Conservation (phyloP, 2,113 vertebrate species). For the Eurypyga helias region DNA sequence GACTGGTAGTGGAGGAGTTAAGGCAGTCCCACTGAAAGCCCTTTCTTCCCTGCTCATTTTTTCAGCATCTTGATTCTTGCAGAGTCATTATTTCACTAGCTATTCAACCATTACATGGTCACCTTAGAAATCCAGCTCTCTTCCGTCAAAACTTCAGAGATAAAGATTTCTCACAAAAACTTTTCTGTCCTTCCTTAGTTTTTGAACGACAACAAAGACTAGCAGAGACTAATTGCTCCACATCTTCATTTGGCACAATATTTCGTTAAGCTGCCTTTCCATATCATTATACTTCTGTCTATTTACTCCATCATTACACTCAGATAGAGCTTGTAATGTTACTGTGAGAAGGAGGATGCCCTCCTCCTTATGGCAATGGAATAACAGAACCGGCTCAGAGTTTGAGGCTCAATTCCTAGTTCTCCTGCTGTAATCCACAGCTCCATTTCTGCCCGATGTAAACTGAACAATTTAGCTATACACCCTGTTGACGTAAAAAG, state of each 20-base stretch:
- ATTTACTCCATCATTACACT: neutral
- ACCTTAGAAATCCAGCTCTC: neutral
- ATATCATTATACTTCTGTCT: neutral
- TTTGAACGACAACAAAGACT: neutral
- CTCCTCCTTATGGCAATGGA: neutral
- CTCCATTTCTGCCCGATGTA: neutral
- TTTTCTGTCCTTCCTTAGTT: neutral
- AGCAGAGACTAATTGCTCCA: neutral
- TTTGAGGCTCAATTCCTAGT: neutral
- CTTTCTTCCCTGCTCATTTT: neutral
- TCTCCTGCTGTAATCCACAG: neutral
- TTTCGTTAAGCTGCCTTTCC: neutral
- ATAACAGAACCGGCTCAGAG: conserved; percentile 2
- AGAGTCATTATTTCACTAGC: conserved; percentile 54
- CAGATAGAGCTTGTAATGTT: neutral
- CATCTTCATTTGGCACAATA: neutral
- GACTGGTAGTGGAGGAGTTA: neutral
- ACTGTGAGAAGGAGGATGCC: neutral
- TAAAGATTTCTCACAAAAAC: neutral
- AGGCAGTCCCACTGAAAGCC: neutral
- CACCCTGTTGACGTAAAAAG: neutral
- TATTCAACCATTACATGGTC: neutral
- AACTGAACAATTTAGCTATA: neutral
- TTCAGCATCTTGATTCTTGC: neutral
- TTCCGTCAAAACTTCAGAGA: neutral